Percentiles rank a stretch among this genome's conserved stretches.
These are phyloP conservation scores for Rhipidura dahli DNA, from an alignment of 2,113 vertebrate genomes.

Conservation along the genomic window DNA sequence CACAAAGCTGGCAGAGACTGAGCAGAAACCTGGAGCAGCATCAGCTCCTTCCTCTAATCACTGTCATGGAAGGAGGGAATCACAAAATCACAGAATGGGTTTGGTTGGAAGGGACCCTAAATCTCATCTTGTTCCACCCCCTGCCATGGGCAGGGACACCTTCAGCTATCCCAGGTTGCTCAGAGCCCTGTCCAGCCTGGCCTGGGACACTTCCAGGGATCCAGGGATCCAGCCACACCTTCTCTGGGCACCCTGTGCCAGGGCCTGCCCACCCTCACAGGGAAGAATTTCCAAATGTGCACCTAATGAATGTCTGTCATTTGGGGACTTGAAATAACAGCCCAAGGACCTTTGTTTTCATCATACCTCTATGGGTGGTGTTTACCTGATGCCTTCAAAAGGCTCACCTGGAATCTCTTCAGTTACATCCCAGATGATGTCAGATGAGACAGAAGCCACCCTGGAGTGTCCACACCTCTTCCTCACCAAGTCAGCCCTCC, in stretches of 20 bases:
- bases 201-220: neutral
- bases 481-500: neutral
- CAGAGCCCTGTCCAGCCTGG: rapidly evolving
- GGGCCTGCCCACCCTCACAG: rapidly evolving
- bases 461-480: neutral
- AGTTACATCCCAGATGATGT: neutral
- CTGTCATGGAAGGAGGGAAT: neutral
- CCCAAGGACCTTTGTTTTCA: neutral
- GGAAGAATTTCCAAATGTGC: neutral
- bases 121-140: rapidly evolving
- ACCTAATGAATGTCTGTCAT: neutral
- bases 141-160: neutral
- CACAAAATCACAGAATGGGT: neutral
- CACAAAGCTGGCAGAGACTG: neutral
- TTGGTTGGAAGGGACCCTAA: neutral
- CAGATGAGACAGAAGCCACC: rapidly evolving
- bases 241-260: neutral
- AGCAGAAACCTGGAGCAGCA: neutral
- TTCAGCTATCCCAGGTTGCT: neutral
- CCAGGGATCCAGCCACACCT: neutral
- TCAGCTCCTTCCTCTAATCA: neutral
- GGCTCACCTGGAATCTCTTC: neutral
- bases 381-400: neutral
- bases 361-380: neutral
- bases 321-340: neutral